Evolutionary conservation across 92 coral and sea anemone species (phyloP).

Genomic region (Porites rus): DNA sequence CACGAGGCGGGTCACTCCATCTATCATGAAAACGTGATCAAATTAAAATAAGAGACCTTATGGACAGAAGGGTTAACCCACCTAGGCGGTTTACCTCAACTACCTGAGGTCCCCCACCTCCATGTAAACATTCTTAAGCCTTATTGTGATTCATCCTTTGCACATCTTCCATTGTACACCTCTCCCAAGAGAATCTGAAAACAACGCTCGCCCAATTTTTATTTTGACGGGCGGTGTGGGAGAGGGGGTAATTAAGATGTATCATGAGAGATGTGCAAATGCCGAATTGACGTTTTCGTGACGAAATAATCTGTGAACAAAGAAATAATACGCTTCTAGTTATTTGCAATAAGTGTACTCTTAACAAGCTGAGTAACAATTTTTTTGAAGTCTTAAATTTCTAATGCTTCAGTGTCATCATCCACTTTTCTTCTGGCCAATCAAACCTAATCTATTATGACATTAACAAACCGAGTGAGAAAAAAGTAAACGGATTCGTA

Average conservation of each 20-base stretch:
- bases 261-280: too few species aligned
- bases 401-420: background rate
- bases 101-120: too few species aligned
- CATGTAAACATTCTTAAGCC: too few species aligned
- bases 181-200: too few species aligned
- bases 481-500: slow-evolving; percentile 1
- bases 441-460: background rate
- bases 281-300: background rate
- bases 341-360: background rate
- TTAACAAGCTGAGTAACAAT: background rate
- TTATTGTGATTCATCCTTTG: too few species aligned
- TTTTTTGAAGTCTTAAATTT: background rate
- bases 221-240: background rate
- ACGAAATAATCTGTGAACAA: background rate
- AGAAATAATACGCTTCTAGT: background rate
- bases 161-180: too few species aligned
- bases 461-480: background rate
- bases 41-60: too few species aligned
- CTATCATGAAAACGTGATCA: too few species aligned
- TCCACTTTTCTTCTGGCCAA: slow-evolving; percentile 5
- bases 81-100: too few species aligned
- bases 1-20: too few species aligned
- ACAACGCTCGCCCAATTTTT: background rate
- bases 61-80: too few species aligned
- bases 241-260: too few species aligned